Conservation (phyloP, 2,113 vertebrate genomes). For the Prunella himalayana region DNA sequence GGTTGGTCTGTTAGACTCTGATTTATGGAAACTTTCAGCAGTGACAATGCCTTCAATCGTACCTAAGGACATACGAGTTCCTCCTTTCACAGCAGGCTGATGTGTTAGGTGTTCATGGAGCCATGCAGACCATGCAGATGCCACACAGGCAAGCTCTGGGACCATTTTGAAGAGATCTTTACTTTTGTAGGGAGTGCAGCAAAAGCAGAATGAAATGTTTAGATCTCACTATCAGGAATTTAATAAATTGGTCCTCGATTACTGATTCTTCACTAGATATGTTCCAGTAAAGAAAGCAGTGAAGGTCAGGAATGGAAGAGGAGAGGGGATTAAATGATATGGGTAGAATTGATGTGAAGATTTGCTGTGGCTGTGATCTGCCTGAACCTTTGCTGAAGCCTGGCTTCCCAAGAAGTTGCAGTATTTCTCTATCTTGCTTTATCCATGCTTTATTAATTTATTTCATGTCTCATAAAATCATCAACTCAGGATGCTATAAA, state of each 20-base stretch:
- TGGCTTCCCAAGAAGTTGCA: background rate
- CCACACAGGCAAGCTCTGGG: background rate
- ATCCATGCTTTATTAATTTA: background rate
- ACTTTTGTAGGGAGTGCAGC: background rate
- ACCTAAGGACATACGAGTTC: background rate
- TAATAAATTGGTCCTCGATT: background rate
- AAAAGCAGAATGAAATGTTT: background rate
- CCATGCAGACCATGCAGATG: background rate
- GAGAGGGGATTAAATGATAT: background rate
- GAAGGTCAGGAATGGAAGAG: background rate
- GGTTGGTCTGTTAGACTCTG: background rate
- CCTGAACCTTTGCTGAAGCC: background rate
- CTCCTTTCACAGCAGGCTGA: background rate
- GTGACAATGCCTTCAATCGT: background rate
- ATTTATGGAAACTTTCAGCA: background rate
- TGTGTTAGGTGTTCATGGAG: background rate
- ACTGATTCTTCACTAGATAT: background rate
- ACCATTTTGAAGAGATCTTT: background rate
- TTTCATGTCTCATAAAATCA: background rate
- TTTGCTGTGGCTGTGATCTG: background rate
- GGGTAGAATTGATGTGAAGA: background rate
- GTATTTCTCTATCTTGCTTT: background rate
- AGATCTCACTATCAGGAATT: background rate
- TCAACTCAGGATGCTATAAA: background rate
- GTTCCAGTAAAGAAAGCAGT: background rate